Evolutionary conservation across 92 coral and sea anemone genomes (phyloP).

Genomic region (Plumapathes pennacea): DNA sequence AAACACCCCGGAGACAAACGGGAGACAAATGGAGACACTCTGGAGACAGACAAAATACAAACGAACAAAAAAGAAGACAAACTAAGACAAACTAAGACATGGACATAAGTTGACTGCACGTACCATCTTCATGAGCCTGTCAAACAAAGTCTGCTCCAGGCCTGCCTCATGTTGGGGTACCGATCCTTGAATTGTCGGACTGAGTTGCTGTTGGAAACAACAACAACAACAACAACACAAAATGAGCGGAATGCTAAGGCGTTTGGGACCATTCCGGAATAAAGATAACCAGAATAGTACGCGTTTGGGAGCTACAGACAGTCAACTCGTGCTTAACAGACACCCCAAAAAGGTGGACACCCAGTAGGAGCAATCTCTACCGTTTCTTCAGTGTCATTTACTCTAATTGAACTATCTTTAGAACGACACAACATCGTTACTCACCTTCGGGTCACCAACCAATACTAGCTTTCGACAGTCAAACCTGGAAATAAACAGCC

Average conservation of each 20-base stretch:
- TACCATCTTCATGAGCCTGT: conserved; percentile 91
- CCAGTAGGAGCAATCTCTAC: background rate
- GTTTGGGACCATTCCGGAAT: no score
- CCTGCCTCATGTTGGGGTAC: conserved; percentile 83
- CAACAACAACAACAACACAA: background rate
- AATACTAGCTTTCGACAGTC: conserved; percentile 90
- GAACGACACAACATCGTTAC: background rate
- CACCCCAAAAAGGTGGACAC: background rate
- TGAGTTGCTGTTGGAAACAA: conserved; percentile 72
- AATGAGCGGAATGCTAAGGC: no score
- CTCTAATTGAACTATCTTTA: background rate
- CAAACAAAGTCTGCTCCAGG: conserved; percentile 91
- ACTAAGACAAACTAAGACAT: background rate
- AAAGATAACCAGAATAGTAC: no score
- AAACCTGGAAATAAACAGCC: conserved; percentile 53
- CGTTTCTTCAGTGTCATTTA: background rate
- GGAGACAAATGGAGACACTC: background rate
- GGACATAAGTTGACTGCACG: background rate
- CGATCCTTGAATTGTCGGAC: conserved; percentile 97
- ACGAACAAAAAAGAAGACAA: background rate
- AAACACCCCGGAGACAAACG: background rate
- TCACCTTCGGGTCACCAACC: conserved; percentile 98
- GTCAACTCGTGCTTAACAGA: no score
- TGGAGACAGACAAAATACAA: background rate
- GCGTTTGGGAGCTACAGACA: no score